Percentiles rank a stretch among this genome's conserved stretches.
Evolutionary conservation across 2,888 invertebrate species (phyloP).

Genomic region (Calameuta idolon): DNA sequence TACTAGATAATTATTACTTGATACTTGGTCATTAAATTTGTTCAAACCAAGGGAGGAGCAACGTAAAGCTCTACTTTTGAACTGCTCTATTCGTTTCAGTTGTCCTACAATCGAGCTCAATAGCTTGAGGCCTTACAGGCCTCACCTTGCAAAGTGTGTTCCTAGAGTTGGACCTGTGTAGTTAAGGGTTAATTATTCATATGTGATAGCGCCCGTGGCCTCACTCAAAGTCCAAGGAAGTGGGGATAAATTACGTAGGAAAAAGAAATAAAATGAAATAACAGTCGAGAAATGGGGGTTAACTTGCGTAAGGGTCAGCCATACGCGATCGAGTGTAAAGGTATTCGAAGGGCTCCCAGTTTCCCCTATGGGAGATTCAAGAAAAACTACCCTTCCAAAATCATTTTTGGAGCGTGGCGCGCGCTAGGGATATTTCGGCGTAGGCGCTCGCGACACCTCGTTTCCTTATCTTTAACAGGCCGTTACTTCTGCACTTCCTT

Average conservation of each 20-base stretch:
- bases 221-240: too few species aligned
- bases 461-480: constrained; percentile 68
- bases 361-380: constrained; percentile 31
- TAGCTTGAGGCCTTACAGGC: too few species aligned
- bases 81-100: too few species aligned
- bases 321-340: constrained; percentile 62
- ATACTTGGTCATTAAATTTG: too few species aligned
- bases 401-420: background rate
- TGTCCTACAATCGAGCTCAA: too few species aligned
- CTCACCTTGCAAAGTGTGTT: too few species aligned
- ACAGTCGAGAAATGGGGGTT: constrained; percentile 12
- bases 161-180: too few species aligned
- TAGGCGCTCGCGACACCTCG: constrained; percentile 61
- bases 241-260: background rate
- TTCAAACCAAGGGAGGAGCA: too few species aligned
- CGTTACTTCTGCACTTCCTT: constrained; percentile 52
- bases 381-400: constrained; percentile 17
- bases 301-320: constrained; percentile 46
- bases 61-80: too few species aligned
- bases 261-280: constrained; percentile 18
- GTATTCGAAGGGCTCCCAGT: constrained; percentile 53
- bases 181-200: too few species aligned
- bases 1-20: too few species aligned
- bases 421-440: constrained; percentile 22
- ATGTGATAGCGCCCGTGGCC: too few species aligned